Base-by-base conservation (phyloP, 2,888 invertebrate genomes). In the Lissocephala sabroskyi region DNA sequence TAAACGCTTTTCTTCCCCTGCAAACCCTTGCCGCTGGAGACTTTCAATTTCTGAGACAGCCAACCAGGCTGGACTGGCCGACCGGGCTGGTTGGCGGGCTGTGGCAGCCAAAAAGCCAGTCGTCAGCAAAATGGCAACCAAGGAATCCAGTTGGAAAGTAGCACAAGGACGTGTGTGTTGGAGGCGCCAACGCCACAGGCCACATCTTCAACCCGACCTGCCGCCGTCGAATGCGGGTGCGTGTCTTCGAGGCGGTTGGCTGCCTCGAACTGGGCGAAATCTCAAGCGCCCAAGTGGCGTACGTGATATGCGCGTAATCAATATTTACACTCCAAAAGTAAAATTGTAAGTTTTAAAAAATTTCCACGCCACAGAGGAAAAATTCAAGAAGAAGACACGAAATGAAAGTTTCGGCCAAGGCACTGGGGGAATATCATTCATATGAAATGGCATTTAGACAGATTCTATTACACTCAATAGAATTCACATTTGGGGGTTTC, bases 251-350 rank as follows among this genome's bases (percentile, higher is more conserved):
- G n/a, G 13, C 6, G 2, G 33, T 14, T 1, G 29, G 1, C 33
- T 0, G 2, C 14, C 35, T 23, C 4, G 37, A n/a, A n/a, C 10
- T 18, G 37, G 19, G 14, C 18, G 59, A 77, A 71, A 71, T 71
- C 78, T 64, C 57, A n/a, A 54, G 59, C 52, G 47, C 75, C 58
- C 74, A 68, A 71, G 64, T 56, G 62, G 58, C 49, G 68, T 75
- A 77, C 78, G 76, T 70, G 65, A 62, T 61, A 55, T 56, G 55
- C 67, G 64, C 61, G 59, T 56, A 75, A 75, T 71, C 78, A 71
- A 71, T 71, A 71, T 66, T 70, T 71, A 68, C 70, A 65, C 59
- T n/a, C 37, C 17, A 18, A 19, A 23, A 7, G 23, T 23, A 23
- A 23, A 7, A 23, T 5, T 23, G 23, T 23, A 23, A 23, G 23